These are phyloP conservation scores for Danaus melanippus DNA, from an alignment of 1,140 invertebrate genomes.

Conservation along the genomic window DNA sequence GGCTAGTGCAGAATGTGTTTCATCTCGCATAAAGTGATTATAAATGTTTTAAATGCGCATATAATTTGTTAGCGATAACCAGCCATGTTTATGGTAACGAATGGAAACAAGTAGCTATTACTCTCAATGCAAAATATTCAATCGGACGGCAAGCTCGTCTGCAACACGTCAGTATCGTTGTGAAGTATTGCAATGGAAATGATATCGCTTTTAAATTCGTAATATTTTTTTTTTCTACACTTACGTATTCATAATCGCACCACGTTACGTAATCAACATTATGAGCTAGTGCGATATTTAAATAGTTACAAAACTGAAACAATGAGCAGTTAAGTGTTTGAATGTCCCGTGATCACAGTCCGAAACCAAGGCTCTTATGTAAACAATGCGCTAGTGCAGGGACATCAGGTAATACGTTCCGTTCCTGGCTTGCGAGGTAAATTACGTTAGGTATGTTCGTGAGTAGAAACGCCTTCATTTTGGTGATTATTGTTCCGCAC, in stretches of 20 bases:
- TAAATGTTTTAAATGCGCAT: too few species aligned
- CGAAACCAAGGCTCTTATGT: conserved; percentile 54
- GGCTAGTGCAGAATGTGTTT: too few species aligned
- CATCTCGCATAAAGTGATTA: too few species aligned
- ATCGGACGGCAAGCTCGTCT: conserved; percentile 4
- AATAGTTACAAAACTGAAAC: conserved; percentile 39
- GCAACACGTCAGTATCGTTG: conserved; percentile 10
- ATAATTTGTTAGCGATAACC: too few species aligned
- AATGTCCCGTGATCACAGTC: conserved; percentile 45
- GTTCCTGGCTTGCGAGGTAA: conserved; percentile 36
- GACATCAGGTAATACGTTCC: conserved; percentile 13
- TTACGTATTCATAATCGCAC: too few species aligned
- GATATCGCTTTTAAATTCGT: not conserved
- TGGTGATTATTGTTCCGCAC: conserved; percentile 53
- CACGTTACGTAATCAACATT: conserved; percentile 12
- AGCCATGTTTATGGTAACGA: too few species aligned
- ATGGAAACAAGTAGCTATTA: conserved; percentile 11
- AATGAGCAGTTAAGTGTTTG: conserved; percentile 28
- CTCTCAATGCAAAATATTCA: conserved; percentile 13
- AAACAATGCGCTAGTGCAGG: conserved; percentile 44
- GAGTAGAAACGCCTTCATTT: conserved; percentile 45
- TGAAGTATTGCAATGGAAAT: conserved; percentile 4
- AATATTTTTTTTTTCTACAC: too few species aligned
- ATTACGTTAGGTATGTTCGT: conserved; percentile 41
- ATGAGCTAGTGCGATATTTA: not conserved